Evolutionary conservation across 2,797 vertebrate genomes (phyloP).

Genomic region (Orientallactaga sibirica): DNA sequence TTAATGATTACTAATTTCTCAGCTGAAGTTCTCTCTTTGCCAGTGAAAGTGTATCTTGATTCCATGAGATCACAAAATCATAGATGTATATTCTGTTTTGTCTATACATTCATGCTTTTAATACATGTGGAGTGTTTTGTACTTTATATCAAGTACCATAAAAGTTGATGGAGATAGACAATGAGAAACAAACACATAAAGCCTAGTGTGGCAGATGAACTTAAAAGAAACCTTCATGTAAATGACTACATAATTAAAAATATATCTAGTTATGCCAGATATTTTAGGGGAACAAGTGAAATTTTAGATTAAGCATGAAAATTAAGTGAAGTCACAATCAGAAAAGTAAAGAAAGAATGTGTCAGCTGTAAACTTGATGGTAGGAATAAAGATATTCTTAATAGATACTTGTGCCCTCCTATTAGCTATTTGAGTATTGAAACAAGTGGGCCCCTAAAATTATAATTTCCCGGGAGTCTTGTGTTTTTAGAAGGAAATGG

Average conservation of each 20-base stretch:
- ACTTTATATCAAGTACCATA: not conserved
- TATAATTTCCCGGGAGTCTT: no score
- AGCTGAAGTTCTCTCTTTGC: not conserved
- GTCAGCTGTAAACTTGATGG: no score
- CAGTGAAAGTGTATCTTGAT: not conserved
- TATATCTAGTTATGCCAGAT: not conserved
- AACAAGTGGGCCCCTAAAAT: no score
- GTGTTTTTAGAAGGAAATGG: no score
- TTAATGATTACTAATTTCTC: no score
- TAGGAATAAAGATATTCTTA: no score
- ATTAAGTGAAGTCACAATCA: not conserved
- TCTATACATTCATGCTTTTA: not conserved
- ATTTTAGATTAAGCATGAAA: not conserved
- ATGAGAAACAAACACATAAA: no score
- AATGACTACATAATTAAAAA: no score
- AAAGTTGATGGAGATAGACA: not conserved
- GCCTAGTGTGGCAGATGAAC: no score
- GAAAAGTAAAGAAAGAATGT: not conserved
- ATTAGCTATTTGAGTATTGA: no score
- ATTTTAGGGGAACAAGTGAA: not conserved
- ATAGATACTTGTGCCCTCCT: no score
- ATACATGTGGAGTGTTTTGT: not conserved
- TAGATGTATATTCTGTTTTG: not conserved
- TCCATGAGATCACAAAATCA: not conserved
- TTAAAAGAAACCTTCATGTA: no score